These are phyloP conservation scores for Sebastiscus tertius DNA, from an alignment of 2,797 vertebrate genomes.

Conservation along the genomic window DNA sequence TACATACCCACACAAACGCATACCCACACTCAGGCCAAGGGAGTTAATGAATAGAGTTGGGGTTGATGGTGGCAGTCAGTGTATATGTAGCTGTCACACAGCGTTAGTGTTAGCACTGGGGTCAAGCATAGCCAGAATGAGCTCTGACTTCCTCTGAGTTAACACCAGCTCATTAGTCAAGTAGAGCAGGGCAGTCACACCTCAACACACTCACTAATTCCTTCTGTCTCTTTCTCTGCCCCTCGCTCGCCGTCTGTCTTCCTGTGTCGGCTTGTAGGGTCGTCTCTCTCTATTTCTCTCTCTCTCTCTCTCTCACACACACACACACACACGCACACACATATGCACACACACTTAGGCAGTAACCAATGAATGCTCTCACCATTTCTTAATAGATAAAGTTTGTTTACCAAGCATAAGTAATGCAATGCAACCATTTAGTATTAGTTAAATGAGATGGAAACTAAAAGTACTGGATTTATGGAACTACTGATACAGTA, in stretches of 20 bases:
- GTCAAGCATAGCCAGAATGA: conserved; percentile 76
- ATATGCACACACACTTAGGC: background rate
- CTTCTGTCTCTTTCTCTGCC: conserved; percentile 57
- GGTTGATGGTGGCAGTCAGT: conserved; percentile 66
- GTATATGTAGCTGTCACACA: conserved; percentile 76
- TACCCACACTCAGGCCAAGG: conserved; percentile 43
- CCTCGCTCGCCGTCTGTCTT: conserved; percentile 44
- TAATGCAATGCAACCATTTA: conserved; percentile 24
- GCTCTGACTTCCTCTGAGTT: conserved; percentile 78
- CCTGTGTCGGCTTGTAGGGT: conserved; percentile 28
- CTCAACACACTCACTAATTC: conserved; percentile 77
- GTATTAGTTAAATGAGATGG: conserved; percentile 47
- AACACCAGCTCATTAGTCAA: conserved; percentile 82
- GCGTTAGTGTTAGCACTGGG: conserved; percentile 74
- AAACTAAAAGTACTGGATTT: conserved; percentile 35
- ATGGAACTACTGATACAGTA: conserved; percentile 16
- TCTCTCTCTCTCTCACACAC: background rate
- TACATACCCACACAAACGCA: conserved; percentile 10
- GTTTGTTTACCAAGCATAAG: conserved; percentile 43
- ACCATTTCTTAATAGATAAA: conserved; percentile 12
- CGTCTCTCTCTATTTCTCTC: background rate
- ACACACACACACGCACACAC: background rate
- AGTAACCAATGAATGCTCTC: background rate
- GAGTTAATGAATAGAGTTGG: conserved; percentile 68
- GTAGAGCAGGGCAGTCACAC: conserved; percentile 80